phyloP scores from a whole-genome alignment of 2,888 invertebrate species.

The Gari tellinella region DNA sequence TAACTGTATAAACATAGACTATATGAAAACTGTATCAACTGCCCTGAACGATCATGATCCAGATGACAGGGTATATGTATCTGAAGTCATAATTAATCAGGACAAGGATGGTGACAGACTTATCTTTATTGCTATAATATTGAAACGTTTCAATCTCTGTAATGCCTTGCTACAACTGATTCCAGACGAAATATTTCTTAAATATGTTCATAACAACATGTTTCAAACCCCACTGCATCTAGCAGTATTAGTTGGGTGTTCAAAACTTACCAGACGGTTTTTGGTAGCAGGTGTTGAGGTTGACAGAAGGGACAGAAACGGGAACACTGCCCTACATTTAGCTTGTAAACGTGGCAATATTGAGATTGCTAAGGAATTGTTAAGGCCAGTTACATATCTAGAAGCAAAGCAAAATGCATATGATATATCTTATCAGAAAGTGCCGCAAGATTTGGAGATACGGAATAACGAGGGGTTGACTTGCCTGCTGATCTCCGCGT shows the following conservation, averaged over 20 bases:
- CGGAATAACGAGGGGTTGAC: slow-evolving; percentile 42
- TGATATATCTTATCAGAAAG: slow-evolving; percentile 32
- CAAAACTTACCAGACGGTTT: slow-evolving; percentile 27
- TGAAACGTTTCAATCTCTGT: neutral
- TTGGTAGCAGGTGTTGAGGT: slow-evolving; percentile 38
- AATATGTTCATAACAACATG: slow-evolving; percentile 20
- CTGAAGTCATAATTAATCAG: slow-evolving; percentile 10
- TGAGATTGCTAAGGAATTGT: slow-evolving; percentile 9
- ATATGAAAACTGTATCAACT: too few relatives aligned
- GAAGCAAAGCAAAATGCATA: slow-evolving; percentile 42
- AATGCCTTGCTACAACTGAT: slow-evolving; percentile 15
- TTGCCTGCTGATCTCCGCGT: slow-evolving; percentile 40
- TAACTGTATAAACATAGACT: too few relatives aligned
- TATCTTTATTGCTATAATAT: slow-evolving; percentile 19
- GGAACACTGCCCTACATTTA: slow-evolving; percentile 49
- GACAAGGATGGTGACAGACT: slow-evolving; percentile 21
- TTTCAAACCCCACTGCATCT: slow-evolving; percentile 49
- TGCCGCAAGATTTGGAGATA: slow-evolving; percentile 38
- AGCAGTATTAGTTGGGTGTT: slow-evolving; percentile 36
- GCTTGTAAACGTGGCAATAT: slow-evolving; percentile 33
- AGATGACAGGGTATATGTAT: neutral
- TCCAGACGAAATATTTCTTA: slow-evolving; percentile 4
- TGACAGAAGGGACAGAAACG: slow-evolving; percentile 41
- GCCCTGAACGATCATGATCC: too few relatives aligned
- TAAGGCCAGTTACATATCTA: slow-evolving; percentile 27